phyloP scores from a whole-genome alignment of 64 coral and sea anemone species.

The Stichodactyla mertensii region DNA sequence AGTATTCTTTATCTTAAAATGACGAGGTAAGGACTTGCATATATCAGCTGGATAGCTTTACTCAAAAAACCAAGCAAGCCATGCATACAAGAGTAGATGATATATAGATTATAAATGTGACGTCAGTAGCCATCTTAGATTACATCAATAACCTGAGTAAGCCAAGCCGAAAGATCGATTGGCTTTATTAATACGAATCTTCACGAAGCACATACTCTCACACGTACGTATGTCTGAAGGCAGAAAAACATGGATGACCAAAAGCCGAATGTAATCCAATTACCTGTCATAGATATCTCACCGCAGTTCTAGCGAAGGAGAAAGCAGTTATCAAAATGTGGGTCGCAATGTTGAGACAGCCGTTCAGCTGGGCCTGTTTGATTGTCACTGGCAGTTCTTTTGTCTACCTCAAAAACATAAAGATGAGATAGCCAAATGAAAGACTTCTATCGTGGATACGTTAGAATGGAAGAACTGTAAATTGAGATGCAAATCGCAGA shows the following conservation, averaged over 20 bases:
- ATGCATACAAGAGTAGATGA: too few species aligned
- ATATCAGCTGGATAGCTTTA: too few species aligned
- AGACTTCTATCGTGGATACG: constrained; percentile 43
- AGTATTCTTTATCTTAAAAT: too few species aligned
- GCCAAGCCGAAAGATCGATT: too few species aligned
- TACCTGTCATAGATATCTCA: constrained; percentile 2
- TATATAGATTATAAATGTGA: too few species aligned
- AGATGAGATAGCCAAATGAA: constrained; percentile 51
- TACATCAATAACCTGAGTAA: too few species aligned
- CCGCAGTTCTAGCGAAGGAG: background rate
- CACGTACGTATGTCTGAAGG: too few species aligned
- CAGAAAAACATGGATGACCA: background rate
- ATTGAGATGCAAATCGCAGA: constrained; percentile 24
- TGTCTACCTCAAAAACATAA: constrained; percentile 46
- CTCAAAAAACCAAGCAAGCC: too few species aligned
- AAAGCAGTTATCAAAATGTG: background rate
- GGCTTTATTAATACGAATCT: too few species aligned
- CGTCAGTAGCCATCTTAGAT: too few species aligned
- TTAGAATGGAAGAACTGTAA: constrained; percentile 37
- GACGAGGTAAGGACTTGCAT: too few species aligned
- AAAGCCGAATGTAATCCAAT: background rate
- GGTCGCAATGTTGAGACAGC: background rate
- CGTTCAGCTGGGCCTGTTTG: background rate
- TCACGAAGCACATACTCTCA: background rate
- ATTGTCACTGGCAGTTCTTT: constrained; percentile 41